Evolutionary conservation across 2,888 invertebrate species (phyloP), one percentile per base, ranked within the genome.

Genomic region (Allygus modestus): DNA sequence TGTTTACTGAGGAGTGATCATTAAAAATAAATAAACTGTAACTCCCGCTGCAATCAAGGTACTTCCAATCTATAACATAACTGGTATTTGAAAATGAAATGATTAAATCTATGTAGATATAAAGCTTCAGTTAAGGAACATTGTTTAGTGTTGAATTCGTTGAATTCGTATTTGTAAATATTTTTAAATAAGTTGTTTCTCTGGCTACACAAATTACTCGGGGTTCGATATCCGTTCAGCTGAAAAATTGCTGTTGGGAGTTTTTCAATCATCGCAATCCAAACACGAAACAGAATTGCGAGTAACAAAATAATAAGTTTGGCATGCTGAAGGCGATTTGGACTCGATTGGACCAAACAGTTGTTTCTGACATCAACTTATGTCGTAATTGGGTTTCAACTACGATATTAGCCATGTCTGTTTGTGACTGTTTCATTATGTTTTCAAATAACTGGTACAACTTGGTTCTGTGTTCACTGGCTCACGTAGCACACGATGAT

Each of bases 401-500:
- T 41, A 23, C 41, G 73, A 41, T 73, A 41, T 37, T 73, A 41
- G 73, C 41, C 12, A 41, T 46, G 46, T 51, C 77, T 77, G 77
- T 77, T 77, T 46, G 46, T 51, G 77, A 77, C 77, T 77, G 46
- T 77, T 77, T 51, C 77, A 77, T 77, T 77, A 77, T 77, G 77
- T 77, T 77, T 77, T 51, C 73, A 73, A 41, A 69, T 69, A 69
- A 15, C 69, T 31, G 69, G 33, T 33, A 28, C 69, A 31, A 73
- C 20, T 37, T n/a, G 58, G 73, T 73, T 41, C 43, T 41, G 73
- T 73, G 73, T n/a, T 37, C 73, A 41, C 20, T 23, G 43, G 73
- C 20, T 58, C 58, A 23, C 58, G 20, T 20, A 7, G 23, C 23
- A 5, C 58, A 46, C 37, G 46, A 46, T 46, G 23, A 58, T 23